These are phyloP conservation scores for Anolis apletophallus DNA, from an alignment of 2,797 vertebrate species.

Conservation along the genomic window DNA sequence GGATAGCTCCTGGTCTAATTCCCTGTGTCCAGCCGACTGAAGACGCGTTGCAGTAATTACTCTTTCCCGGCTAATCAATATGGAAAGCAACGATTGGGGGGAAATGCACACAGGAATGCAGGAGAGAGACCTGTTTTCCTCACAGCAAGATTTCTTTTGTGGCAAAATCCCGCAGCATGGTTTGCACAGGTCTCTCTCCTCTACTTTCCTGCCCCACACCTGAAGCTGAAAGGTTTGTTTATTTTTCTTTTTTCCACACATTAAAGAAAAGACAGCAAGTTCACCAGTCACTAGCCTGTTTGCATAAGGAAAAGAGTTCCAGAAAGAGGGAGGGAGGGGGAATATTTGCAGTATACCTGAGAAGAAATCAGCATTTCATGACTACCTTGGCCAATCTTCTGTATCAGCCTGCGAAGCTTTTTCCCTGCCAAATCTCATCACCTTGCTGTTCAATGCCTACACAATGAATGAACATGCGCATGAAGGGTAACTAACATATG, in stretches of 20 bases:
- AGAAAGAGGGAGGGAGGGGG: background rate
- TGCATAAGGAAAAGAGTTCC: constrained; percentile 4
- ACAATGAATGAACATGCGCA: constrained; percentile 8
- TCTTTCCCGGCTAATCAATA: background rate
- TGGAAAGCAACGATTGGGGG: background rate
- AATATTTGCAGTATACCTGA: constrained; percentile 48
- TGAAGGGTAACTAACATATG: background rate
- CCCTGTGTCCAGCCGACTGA: constrained; percentile 13
- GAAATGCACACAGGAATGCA: constrained; percentile 7
- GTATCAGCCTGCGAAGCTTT: constrained; percentile 51
- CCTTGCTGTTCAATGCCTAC: constrained; percentile 40
- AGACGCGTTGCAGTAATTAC: constrained; percentile 23
- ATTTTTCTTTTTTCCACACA: background rate
- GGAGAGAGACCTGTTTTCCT: constrained; percentile 25
- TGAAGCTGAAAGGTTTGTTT: constrained; percentile 34
- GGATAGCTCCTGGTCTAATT: constrained; percentile 61
- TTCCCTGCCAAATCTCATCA: constrained; percentile 46
- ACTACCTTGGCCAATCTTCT: constrained; percentile 54
- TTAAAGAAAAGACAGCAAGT: constrained; percentile 19
- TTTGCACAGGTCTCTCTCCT: constrained; percentile 22
- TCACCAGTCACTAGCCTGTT: rapidly evolving
- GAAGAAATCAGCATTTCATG: constrained; percentile 35
- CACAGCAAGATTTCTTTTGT: constrained; percentile 54
- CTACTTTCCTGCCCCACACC: background rate
- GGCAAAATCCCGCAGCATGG: constrained; percentile 48